Conservation (phyloP, 2,888 invertebrate genomes). For the Pherbina coryleti region DNA sequence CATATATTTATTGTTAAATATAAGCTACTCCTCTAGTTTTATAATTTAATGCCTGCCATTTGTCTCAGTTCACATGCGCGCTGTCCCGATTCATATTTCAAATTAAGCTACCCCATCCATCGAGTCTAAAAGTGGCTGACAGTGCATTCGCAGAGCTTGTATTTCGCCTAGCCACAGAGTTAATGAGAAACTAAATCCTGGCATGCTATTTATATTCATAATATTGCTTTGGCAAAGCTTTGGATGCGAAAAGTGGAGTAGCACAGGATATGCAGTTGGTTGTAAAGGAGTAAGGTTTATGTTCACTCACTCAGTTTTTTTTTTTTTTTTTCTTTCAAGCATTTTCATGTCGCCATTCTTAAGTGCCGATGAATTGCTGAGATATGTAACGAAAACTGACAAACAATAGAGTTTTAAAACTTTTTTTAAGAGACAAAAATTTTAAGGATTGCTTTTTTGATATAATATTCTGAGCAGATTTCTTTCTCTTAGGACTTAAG, state of each 20-base stretch:
- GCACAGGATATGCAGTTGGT: conserved; percentile 14
- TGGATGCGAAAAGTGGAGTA: not conserved
- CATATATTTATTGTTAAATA: not conserved
- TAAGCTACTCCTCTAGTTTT: not conserved
- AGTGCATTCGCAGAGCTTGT: conserved; percentile 44
- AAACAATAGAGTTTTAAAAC: too few species aligned
- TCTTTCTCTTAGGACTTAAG: too few species aligned
- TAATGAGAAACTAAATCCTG: conserved; percentile 48
- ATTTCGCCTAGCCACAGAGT: conserved; percentile 44
- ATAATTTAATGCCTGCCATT: conserved; percentile 6
- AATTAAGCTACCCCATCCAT: conserved; percentile 15
- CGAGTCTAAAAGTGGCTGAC: conserved; percentile 56
- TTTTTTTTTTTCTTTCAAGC: conserved; percentile 19
- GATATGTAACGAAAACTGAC: too few species aligned
- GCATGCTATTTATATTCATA: conserved; percentile 44
- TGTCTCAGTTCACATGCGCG: not conserved
- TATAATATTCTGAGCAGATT: too few species aligned
- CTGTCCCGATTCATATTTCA: conserved; percentile 6
- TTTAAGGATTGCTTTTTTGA: too few species aligned
- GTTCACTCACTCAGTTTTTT: not conserved
- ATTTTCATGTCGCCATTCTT: too few species aligned
- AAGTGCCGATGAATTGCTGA: too few species aligned
- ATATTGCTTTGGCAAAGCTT: not conserved
- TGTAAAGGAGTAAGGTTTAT: not conserved
- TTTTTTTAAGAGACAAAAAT: too few species aligned